Evolutionary conservation across 1,140 invertebrate genomes (phyloP).

Genomic region (Penaeus vannamei): DNA sequence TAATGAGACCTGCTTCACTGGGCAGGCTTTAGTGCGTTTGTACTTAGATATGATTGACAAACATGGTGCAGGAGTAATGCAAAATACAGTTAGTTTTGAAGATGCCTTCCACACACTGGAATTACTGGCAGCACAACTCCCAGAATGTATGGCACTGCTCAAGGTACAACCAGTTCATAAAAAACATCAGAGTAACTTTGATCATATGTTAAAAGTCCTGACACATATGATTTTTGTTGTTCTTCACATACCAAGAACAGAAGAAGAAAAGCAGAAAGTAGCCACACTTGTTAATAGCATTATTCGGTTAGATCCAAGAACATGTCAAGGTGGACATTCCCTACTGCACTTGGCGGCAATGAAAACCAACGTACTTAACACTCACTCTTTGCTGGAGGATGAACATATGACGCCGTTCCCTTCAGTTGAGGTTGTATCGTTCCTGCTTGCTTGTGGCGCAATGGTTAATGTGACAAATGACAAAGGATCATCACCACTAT

Average conservation of each 20-base stretch:
- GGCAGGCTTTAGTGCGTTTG: slow-evolving; percentile 78
- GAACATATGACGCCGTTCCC: slow-evolving; percentile 79
- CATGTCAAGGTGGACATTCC: slow-evolving; percentile 82
- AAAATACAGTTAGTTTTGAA: slow-evolving; percentile 77
- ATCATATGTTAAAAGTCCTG: slow-evolving; percentile 78
- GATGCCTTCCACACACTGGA: slow-evolving; percentile 83
- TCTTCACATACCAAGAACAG: slow-evolving; percentile 76
- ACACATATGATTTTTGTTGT: slow-evolving; percentile 87
- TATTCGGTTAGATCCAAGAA: slow-evolving; percentile 77
- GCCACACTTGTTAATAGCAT: slow-evolving; percentile 60
- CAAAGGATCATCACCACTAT: slow-evolving; percentile 82
- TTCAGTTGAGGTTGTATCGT: slow-evolving; percentile 78
- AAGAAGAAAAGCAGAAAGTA: slow-evolving; percentile 71
- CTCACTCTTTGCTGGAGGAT: slow-evolving; percentile 84
- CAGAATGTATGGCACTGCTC: slow-evolving; percentile 77
- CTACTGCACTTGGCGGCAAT: slow-evolving; percentile 87
- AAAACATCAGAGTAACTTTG: slow-evolving; percentile 86
- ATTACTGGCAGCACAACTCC: slow-evolving; percentile 77
- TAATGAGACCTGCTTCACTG: slow-evolving; percentile 85
- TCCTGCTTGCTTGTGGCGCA: slow-evolving; percentile 84
- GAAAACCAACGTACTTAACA: slow-evolving; percentile 83
- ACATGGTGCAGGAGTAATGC: slow-evolving; percentile 74
- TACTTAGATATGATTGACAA: slow-evolving; percentile 85
- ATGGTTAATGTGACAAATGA: slow-evolving; percentile 84
- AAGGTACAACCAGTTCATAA: slow-evolving; percentile 80